These are phyloP conservation scores for Polia nebulosa DNA, from an alignment of 2,888 invertebrate genomes.

Conservation along the genomic window DNA sequence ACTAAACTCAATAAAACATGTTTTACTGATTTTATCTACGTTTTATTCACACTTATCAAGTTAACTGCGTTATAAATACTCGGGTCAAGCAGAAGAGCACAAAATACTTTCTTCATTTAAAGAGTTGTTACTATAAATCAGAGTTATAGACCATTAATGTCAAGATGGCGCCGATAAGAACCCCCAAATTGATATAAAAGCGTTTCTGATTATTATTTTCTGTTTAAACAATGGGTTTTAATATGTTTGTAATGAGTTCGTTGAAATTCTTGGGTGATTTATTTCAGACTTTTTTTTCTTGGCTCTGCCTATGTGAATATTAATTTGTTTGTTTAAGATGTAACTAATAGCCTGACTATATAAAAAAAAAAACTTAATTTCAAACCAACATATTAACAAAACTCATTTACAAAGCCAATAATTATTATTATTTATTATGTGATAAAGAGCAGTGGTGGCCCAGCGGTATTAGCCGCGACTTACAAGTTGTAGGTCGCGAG, in stretches of 20 bases:
- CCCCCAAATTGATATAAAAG: constrained; percentile 61
- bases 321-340: constrained; percentile 10
- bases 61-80: constrained; percentile 48
- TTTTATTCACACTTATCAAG: constrained; percentile 41
- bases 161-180: constrained; percentile 43
- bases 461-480: too few species aligned
- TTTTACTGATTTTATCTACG: constrained; percentile 30
- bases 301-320: neutral
- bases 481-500: too few species aligned
- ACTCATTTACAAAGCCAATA: too few species aligned
- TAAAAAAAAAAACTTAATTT: too few species aligned
- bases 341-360: neutral
- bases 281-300: neutral
- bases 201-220: constrained; percentile 52
- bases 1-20: constrained; percentile 22
- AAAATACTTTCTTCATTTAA: constrained; percentile 46
- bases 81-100: constrained; percentile 23
- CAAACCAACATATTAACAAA: too few species aligned
- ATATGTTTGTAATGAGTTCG: constrained; percentile 42
- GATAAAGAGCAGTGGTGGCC: too few species aligned
- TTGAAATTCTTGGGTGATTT: constrained; percentile 34
- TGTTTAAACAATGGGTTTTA: constrained; percentile 23
- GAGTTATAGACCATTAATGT: constrained; percentile 57
- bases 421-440: too few species aligned
- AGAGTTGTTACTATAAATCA: constrained; percentile 60